A percentile compares a stretch with the other conserved stretches of the same genome.
phyloP scores from a whole-genome alignment of 2,888 invertebrate genomes.

The Euplagia quadripunctaria region DNA sequence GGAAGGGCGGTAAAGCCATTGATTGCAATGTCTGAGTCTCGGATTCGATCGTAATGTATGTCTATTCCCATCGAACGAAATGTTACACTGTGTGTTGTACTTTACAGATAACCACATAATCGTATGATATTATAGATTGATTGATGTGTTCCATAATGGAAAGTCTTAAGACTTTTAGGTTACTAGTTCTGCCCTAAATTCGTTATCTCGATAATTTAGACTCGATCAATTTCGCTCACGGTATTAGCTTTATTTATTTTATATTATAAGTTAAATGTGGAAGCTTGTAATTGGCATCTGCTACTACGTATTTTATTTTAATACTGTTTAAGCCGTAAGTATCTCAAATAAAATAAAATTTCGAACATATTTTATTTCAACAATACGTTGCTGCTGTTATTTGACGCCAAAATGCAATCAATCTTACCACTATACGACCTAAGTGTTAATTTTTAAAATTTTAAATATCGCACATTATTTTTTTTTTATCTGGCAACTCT shows the following conservation, averaged over 20 bases:
- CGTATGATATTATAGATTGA: conserved; percentile 7
- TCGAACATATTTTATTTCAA: neutral
- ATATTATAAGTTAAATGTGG: no score
- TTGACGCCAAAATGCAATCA: no score
- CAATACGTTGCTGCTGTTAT: no score
- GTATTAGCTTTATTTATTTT: neutral
- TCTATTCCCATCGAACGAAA: no score
- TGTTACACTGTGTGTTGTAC: neutral
- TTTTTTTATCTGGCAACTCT: neutral
- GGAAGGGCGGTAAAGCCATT: no score
- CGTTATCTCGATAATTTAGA: conserved; percentile 19
- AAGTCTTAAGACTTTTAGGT: conserved; percentile 14
- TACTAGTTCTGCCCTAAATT: conserved; percentile 20
- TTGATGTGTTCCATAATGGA: conserved; percentile 1
- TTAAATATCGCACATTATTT: neutral
- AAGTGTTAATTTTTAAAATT: neutral
- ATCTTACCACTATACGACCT: neutral
- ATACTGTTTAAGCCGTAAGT: no score
- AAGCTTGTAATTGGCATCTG: no score
- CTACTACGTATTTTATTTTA: no score
- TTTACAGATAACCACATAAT: neutral
- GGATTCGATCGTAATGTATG: no score
- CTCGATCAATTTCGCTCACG: neutral
- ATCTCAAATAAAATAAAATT: no score
- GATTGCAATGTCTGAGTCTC: no score